phyloP scores from a whole-genome alignment of 2,797 vertebrate genomes.

The Alcedo quadribrachys region DNA sequence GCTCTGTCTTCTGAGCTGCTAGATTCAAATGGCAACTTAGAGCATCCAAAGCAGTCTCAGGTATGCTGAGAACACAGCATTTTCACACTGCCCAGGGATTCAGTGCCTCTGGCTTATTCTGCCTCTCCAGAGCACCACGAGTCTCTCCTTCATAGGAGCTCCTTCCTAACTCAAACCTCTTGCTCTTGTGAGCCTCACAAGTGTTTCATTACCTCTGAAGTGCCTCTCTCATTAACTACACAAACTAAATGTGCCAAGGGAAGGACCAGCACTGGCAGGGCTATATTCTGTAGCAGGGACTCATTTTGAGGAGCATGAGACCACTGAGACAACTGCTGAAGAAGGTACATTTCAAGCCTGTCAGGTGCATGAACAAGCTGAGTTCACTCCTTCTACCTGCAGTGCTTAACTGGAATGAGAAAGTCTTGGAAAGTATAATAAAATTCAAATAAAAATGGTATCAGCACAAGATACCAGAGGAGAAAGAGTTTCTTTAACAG shows the following conservation, averaged over 20 bases:
- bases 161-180: background rate
- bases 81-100: background rate
- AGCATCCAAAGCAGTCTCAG: background rate
- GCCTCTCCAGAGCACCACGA: background rate
- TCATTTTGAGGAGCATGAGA: background rate
- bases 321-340: background rate
- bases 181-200: background rate
- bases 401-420: background rate
- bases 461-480: background rate
- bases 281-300: background rate
- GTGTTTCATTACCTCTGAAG: background rate
- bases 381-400: background rate
- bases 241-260: background rate
- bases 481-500: background rate
- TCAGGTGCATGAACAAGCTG: background rate
- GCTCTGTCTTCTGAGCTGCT: background rate
- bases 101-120: rapidly evolving
- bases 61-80: background rate
- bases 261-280: background rate
- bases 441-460: background rate
- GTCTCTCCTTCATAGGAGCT: background rate
- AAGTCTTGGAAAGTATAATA: background rate
- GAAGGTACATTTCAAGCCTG: background rate
- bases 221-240: background rate
- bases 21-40: background rate